phyloP scores from a whole-genome alignment of 2,113 vertebrate genomes.

The Clupea harengus region DNA sequence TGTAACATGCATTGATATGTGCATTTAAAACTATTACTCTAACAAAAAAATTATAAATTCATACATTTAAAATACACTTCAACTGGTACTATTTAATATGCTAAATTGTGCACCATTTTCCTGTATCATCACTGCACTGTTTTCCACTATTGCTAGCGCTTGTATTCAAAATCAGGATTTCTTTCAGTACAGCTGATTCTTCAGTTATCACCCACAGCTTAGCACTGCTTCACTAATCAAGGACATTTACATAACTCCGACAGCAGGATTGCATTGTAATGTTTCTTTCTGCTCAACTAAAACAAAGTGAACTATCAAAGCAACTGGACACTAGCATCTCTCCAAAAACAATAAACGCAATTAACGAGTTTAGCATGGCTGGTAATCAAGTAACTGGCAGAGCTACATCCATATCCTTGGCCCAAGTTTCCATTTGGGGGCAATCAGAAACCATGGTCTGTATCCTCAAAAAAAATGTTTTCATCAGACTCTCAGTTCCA shows the following conservation, averaged over 20 bases:
- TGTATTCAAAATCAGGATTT: background rate
- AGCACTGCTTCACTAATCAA: slow-evolving; percentile 18
- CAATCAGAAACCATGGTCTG: slow-evolving; percentile 21
- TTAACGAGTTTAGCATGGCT: slow-evolving; percentile 46
- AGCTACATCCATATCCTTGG: background rate
- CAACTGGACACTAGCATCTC: slow-evolving; percentile 16
- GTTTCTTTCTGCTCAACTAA: slow-evolving; percentile 22
- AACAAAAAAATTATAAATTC: background rate
- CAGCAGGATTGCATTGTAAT: slow-evolving; percentile 17
- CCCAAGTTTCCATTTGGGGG: slow-evolving; percentile 28
- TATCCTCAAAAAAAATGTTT: slow-evolving; percentile 9
- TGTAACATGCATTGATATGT: background rate
- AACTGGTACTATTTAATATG: background rate
- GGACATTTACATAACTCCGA: slow-evolving; percentile 3
- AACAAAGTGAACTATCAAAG: slow-evolving; percentile 28
- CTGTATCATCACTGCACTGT: background rate
- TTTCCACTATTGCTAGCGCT: background rate
- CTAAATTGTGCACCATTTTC: background rate
- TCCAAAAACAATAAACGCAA: slow-evolving; percentile 45
- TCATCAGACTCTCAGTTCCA: slow-evolving; percentile 23
- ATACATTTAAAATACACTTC: background rate
- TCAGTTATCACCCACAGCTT: slow-evolving; percentile 7
- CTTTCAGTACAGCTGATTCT: slow-evolving; percentile 1
- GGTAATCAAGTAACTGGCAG: slow-evolving; percentile 38
- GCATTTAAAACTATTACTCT: background rate